Percentiles rank a stretch among this genome's conserved stretches.
Conservation (phyloP, 1,140 invertebrate species). For the Idris sp. region DNA sequence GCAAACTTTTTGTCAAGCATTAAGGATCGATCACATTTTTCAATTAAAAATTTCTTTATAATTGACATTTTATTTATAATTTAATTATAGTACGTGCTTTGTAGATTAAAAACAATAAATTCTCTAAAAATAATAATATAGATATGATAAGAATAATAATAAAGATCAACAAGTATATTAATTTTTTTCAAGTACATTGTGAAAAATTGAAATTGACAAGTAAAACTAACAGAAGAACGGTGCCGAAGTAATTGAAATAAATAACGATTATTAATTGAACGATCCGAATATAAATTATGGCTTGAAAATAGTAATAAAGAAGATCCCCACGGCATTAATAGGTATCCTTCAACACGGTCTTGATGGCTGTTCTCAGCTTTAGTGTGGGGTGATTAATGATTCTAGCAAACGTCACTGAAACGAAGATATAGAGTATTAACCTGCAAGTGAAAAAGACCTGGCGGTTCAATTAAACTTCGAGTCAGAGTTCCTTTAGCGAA, state of each 20-base stretch:
- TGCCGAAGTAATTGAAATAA: conserved; percentile 47
- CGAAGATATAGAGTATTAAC: conserved; percentile 58
- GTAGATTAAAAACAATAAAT: too few relatives aligned
- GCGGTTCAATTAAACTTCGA: conserved; percentile 57
- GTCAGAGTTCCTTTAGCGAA: conserved; percentile 50
- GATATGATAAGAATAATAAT: too few relatives aligned
- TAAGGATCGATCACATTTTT: too few relatives aligned
- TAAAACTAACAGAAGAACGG: too few relatives aligned
- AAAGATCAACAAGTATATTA: too few relatives aligned
- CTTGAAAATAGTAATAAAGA: conserved; percentile 52
- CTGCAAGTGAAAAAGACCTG: conserved; percentile 47
- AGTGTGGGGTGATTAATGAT: conserved; percentile 59
- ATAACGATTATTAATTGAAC: conserved; percentile 48
- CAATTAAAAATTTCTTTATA: too few relatives aligned
- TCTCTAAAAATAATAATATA: too few relatives aligned
- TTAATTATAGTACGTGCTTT: too few relatives aligned
- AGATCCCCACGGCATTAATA: conserved; percentile 50
- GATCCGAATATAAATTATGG: conserved; percentile 39
- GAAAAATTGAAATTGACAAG: too few relatives aligned
- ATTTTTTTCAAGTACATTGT: too few relatives aligned
- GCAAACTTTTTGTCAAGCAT: too few relatives aligned
- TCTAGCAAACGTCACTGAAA: conserved; percentile 48
- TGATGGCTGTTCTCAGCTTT: conserved; percentile 40
- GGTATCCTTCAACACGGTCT: conserved; percentile 50
- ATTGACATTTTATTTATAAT: too few relatives aligned